Percentiles rank a stretch among this genome's conserved stretches.
Evolutionary conservation across 2,888 invertebrate genomes (phyloP).

Genomic region (Lasioglossum lativentre): DNA sequence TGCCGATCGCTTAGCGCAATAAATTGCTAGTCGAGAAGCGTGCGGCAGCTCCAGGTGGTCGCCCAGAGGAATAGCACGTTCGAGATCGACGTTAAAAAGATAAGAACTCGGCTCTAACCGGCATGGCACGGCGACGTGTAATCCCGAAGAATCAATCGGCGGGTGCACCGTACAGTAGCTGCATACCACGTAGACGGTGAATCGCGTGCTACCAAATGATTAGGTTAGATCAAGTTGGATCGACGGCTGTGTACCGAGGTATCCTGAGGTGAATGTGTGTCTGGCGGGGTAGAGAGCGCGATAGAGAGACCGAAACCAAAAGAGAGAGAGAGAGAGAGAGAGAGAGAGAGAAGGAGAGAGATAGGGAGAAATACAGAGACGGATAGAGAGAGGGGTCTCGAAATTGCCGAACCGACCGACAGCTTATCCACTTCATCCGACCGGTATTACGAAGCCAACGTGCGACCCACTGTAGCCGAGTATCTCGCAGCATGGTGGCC

Average conservation of each 20-base stretch:
- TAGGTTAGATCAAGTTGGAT: slow-evolving; percentile 65
- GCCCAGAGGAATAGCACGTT: background rate
- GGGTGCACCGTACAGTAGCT: background rate
- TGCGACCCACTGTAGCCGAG: slow-evolving; percentile 60
- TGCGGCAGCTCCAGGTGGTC: background rate
- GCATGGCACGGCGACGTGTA: slow-evolving; percentile 23
- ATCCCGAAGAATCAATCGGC: slow-evolving; percentile 51
- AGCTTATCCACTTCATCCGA: slow-evolving; percentile 72
- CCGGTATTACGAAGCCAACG: slow-evolving; percentile 67
- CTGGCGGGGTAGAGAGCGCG: background rate
- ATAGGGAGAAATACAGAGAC: background rate
- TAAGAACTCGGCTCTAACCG: slow-evolving; percentile 13
- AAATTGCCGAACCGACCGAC: slow-evolving; percentile 67
- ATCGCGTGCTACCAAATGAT: slow-evolving; percentile 70
- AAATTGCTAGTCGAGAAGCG: background rate
- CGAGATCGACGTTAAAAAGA: slow-evolving; percentile 23
- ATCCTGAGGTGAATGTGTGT: background rate
- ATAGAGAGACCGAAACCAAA: slow-evolving; percentile 18
- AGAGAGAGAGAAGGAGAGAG: background rate
- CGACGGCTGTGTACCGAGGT: slow-evolving; percentile 34
- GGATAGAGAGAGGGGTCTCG: slow-evolving; percentile 38
- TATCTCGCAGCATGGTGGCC: slow-evolving; percentile 41
- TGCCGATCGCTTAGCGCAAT: background rate
- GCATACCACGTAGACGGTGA: slow-evolving; percentile 39
- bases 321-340: background rate